phyloP scores from a whole-genome alignment of 2,113 vertebrate species.

The Anser cygnoides region DNA sequence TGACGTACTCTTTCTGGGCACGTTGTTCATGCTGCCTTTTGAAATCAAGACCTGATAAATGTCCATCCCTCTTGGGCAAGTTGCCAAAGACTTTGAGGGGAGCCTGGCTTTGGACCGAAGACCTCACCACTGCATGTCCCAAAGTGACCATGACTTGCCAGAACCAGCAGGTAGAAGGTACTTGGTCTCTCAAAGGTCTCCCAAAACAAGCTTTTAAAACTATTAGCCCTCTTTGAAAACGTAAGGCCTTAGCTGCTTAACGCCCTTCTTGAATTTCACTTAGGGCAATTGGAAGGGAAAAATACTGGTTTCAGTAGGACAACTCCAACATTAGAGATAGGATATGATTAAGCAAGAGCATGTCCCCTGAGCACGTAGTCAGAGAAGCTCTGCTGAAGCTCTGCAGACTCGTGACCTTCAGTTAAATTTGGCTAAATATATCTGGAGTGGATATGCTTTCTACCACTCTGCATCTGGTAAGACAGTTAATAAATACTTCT shows the following conservation, averaged over 20 bases:
- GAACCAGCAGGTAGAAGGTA: not conserved
- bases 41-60: not conserved
- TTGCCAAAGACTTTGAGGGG: not conserved
- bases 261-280: not conserved
- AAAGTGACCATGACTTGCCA: not conserved
- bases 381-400: constrained; percentile 3
- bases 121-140: not conserved
- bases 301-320: not conserved
- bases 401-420: constrained; percentile 25
- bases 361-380: not conserved
- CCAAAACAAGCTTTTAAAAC: not conserved
- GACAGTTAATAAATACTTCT: constrained; percentile 53
- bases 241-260: not conserved
- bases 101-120: not conserved
- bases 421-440: constrained; percentile 9
- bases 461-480: constrained; percentile 47
- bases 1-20: not conserved
- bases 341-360: not conserved
- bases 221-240: not conserved
- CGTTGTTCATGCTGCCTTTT: not conserved
- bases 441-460: constrained; percentile 17
- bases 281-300: not conserved
- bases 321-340: not conserved
- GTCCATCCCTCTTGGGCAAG: not conserved
- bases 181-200: not conserved